Conservation (phyloP, 2,113 vertebrate species). For the Rhinoptilus africanus region DNA sequence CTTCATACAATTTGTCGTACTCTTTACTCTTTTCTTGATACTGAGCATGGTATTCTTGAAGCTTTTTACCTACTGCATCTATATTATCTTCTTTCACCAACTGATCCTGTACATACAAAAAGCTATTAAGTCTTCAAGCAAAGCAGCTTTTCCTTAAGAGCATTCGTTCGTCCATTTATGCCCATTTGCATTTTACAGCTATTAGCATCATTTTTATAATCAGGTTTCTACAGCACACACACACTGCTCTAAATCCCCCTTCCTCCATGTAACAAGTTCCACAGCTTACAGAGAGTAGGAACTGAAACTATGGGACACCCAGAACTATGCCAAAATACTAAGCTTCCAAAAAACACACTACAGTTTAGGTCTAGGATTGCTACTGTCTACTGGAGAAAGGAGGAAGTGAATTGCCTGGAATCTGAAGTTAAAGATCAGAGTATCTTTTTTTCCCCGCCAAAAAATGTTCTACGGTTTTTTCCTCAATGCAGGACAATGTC, state of each 20-base stretch:
- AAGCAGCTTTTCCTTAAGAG: constrained; percentile 25
- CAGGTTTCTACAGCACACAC: not conserved
- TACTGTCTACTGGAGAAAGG: not conserved
- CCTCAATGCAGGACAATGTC: not conserved
- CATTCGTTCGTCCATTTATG: not conserved
- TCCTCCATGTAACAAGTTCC: not conserved
- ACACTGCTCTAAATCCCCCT: not conserved
- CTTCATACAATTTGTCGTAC: constrained; percentile 91
- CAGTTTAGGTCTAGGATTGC: not conserved
- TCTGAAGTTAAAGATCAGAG: not conserved
- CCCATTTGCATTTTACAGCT: not conserved
- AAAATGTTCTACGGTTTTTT: not conserved
- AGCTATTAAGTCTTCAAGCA: constrained; percentile 25
- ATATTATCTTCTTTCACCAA: constrained; percentile 92
- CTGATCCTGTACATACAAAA: constrained; percentile 68
- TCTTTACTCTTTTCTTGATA: constrained; percentile 95
- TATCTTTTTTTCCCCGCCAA: not conserved
- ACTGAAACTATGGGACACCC: not conserved
- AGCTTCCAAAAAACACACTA: not conserved
- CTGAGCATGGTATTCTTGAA: constrained; percentile 90
- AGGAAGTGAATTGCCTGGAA: not conserved
- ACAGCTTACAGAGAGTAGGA: not conserved
- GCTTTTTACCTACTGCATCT: constrained; percentile 89
- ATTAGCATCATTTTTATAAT: not conserved
- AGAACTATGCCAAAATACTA: not conserved